These are phyloP conservation scores for Spatula versicolor DNA, from an alignment of 2,797 vertebrate species.

Conservation along the genomic window DNA sequence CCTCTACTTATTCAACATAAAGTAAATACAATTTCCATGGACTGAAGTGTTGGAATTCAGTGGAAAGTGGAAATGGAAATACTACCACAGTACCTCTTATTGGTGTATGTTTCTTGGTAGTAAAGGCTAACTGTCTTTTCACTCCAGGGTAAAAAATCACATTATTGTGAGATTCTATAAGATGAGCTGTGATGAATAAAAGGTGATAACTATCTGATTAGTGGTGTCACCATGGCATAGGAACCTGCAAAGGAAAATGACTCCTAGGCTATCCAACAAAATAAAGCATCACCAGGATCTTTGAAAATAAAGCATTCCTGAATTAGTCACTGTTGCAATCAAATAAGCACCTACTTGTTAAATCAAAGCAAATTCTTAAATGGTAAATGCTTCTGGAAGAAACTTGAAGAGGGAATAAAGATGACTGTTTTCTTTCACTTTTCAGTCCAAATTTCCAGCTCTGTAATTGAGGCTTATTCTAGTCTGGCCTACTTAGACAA, in stretches of 20 bases:
- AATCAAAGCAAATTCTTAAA: constrained; percentile 13
- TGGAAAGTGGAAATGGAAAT: neutral
- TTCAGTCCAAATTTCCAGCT: neutral
- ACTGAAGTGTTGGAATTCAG: neutral
- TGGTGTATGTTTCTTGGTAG: neutral
- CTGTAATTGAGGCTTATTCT: neutral
- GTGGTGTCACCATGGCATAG: neutral
- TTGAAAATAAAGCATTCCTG: neutral
- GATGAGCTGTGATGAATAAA: neutral
- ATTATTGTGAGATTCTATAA: neutral
- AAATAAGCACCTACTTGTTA: neutral
- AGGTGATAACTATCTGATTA: neutral
- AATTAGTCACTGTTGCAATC: neutral
- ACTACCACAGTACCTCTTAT: neutral
- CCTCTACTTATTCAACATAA: neutral
- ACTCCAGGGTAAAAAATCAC: neutral
- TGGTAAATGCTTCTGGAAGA: neutral
- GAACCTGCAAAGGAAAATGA: neutral
- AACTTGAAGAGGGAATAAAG: constrained; percentile 12
- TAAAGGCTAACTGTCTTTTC: neutral
- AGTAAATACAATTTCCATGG: neutral
- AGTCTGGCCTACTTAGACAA: neutral
- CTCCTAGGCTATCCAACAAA: neutral
- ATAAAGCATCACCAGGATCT: neutral
- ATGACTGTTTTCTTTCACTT: neutral